Conservation (phyloP, 2,113 vertebrate genomes). For the Paramormyrops kingsleyae region DNA sequence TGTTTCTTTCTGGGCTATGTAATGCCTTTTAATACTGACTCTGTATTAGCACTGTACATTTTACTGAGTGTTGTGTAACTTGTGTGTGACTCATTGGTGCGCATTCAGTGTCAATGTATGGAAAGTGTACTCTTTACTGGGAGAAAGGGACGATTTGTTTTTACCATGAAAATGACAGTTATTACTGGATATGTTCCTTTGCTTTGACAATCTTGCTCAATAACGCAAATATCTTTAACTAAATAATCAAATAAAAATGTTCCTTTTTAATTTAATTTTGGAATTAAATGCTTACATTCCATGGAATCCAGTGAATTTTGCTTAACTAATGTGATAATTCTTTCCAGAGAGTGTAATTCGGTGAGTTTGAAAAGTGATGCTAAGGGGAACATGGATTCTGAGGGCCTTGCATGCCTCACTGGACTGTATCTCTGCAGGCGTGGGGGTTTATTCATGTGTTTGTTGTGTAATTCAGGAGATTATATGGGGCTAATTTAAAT, state of each 20-base stretch:
- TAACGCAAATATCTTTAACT: background rate
- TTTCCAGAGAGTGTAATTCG: background rate
- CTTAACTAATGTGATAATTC: background rate
- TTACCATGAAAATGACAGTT: background rate
- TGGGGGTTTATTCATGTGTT: background rate
- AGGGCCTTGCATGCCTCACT: too few relatives aligned
- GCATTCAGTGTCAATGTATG: background rate
- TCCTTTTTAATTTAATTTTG: background rate
- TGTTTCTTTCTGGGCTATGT: background rate
- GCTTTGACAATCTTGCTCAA: background rate
- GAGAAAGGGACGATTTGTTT: background rate
- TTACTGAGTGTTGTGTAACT: constrained; percentile 1
- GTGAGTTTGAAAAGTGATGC: background rate
- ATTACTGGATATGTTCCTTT: background rate
- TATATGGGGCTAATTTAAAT: background rate
- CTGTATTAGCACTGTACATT: background rate
- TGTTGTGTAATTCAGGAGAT: background rate
- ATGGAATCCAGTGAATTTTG: background rate
- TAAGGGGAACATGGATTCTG: too few relatives aligned
- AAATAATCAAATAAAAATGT: background rate
- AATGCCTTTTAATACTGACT: background rate
- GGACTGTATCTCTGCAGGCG: background rate
- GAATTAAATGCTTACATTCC: background rate
- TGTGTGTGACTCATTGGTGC: background rate
- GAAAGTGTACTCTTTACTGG: background rate